Percentiles rank a stretch among this genome's conserved stretches.
Conservation (phyloP, 2,888 invertebrate genomes). For the Nymphalis polychloros region DNA sequence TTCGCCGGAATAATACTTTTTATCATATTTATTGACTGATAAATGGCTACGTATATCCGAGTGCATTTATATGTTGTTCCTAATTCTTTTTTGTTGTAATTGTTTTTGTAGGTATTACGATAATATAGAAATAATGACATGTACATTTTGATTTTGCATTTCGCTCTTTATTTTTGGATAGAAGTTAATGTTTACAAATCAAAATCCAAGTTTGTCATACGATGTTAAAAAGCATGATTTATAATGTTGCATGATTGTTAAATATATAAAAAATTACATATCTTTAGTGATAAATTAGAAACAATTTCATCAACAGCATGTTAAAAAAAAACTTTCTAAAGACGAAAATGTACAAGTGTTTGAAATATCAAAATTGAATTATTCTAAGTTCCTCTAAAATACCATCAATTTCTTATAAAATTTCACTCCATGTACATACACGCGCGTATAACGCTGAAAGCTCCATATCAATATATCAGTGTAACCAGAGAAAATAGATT, state of each 20-base stretch:
- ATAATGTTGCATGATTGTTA: no score
- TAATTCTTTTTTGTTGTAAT: slow-evolving; percentile 40
- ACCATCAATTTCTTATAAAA: slow-evolving; percentile 8
- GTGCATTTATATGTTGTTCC: slow-evolving; percentile 74
- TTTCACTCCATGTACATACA: background rate
- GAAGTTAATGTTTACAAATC: no score
- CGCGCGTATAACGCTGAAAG: slow-evolving; percentile 27
- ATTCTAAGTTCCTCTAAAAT: background rate
- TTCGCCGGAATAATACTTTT: slow-evolving; percentile 78
- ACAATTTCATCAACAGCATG: no score
- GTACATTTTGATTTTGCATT: no score
- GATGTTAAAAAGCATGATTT: no score
- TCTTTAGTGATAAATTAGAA: no score
- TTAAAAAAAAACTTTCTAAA: no score
- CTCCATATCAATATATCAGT: slow-evolving; percentile 44
- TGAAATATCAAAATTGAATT: background rate
- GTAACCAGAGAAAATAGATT: slow-evolving; percentile 59
- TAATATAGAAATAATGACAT: no score
- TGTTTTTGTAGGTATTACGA: slow-evolving; percentile 15
- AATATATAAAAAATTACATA: no score
- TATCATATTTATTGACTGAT: slow-evolving; percentile 82
- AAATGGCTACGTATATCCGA: slow-evolving; percentile 68
- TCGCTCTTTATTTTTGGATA: no score
- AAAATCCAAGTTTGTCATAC: no score
- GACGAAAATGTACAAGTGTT: no score